Conservation (phyloP, 2,797 vertebrate species). For the Eremophila alpestris region DNA sequence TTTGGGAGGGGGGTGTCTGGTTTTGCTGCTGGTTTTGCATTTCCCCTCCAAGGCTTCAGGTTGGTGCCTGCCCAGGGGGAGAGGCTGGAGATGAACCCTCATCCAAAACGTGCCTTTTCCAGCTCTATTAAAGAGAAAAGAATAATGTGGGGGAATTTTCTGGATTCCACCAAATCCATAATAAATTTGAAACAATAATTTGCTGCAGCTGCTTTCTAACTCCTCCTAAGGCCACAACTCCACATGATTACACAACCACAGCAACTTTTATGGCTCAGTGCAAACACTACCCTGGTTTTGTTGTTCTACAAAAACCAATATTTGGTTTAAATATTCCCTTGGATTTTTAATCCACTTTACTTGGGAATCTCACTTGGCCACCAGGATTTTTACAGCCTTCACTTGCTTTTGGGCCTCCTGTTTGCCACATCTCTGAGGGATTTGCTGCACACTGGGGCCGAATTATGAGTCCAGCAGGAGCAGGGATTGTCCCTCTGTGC, state of each 20-base stretch:
- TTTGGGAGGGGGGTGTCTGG: accelerated
- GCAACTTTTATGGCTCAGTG: constrained; percentile 50
- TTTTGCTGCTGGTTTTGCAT: not conserved
- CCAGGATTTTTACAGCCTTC: not conserved
- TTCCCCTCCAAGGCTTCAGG: not conserved
- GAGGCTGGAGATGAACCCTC: not conserved
- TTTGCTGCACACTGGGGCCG: not conserved
- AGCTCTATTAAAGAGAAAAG: not conserved
- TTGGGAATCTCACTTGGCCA: not conserved
- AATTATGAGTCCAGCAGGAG: not conserved
- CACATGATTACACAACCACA: constrained; percentile 62
- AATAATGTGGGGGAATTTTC: constrained; percentile 27
- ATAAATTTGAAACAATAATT: constrained; percentile 64
- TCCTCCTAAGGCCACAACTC: constrained; percentile 61
- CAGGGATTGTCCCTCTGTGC: not conserved
- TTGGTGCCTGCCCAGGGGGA: not conserved
- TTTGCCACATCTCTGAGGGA: not conserved
- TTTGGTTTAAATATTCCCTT: constrained; percentile 54
- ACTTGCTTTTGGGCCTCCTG: not conserved
- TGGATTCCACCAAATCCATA: constrained; percentile 54
- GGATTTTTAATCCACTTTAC: constrained; percentile 56
- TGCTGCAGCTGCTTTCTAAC: constrained; percentile 60
- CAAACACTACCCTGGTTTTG: constrained; percentile 52
- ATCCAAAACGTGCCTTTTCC: not conserved
- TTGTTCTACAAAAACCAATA: constrained; percentile 52